Conservation (phyloP, 2,888 invertebrate species). For the Hipparchia semele region DNA sequence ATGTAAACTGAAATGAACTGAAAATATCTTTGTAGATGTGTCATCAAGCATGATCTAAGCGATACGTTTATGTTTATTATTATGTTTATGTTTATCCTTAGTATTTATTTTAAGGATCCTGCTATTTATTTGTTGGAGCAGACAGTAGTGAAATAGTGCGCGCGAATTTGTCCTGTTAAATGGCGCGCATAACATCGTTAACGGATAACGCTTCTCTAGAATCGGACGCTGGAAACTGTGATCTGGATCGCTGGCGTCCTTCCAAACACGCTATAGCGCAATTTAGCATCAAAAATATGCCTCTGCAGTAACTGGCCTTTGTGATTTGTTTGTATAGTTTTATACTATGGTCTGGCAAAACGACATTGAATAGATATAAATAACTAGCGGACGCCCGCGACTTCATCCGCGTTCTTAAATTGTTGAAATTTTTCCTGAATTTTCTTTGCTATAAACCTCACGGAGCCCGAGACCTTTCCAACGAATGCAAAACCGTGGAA, state of each 20-base stretch:
- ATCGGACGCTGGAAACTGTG: constrained; percentile 48
- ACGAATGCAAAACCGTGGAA: too few relatives aligned
- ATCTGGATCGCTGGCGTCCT: constrained; percentile 58
- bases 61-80: neutral
- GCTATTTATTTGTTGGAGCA: neutral
- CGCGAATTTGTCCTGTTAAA: constrained; percentile 20
- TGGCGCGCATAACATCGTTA: constrained; percentile 31
- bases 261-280: constrained; percentile 68
- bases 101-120: neutral
- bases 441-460: too few relatives aligned
- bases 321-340: constrained; percentile 39
- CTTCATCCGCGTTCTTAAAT: too few relatives aligned
- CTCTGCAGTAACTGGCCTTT: constrained; percentile 46
- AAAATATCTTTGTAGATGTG: neutral
- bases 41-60: neutral
- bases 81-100: too few relatives aligned
- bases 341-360: neutral
- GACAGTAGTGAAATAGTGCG: constrained; percentile 13
- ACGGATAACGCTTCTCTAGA: constrained; percentile 37
- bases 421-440: too few relatives aligned
- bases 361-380: neutral
- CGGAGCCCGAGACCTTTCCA: too few relatives aligned
- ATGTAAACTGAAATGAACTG: neutral
- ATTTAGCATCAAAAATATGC: constrained; percentile 59
- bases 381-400: too few relatives aligned